Evolutionary conservation across 2,113 vertebrate species (phyloP).

Genomic region (Craseonycteris thonglongyai): DNA sequence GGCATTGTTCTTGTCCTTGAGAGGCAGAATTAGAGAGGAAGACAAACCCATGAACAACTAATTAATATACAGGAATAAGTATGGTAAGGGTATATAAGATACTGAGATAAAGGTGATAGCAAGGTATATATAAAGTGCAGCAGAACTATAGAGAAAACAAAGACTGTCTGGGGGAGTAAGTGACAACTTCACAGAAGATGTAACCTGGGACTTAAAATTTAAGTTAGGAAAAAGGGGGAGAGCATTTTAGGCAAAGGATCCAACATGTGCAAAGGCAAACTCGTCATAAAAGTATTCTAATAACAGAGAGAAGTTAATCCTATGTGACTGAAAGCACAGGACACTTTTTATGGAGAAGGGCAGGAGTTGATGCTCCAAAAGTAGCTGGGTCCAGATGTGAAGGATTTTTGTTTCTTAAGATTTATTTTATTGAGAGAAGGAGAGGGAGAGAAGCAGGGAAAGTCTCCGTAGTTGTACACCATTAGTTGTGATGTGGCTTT

Average conservation of each 20-base stretch:
- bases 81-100: neutral
- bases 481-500: no score
- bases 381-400: neutral
- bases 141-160: neutral
- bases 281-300: neutral
- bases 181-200: neutral
- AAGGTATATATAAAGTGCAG: neutral
- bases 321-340: neutral
- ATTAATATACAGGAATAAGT: neutral
- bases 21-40: neutral
- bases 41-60: neutral
- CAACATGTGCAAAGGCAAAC: neutral
- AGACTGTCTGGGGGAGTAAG: neutral
- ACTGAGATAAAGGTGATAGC: neutral
- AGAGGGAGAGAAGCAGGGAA: no score
- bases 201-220: neutral
- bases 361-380: neutral
- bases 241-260: neutral
- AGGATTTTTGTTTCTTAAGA: no score
- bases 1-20: neutral
- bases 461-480: no score
- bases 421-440: no score
- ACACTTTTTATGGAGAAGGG: neutral
- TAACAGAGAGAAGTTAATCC: neutral
- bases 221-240: neutral